A percentile compares a stretch with the other conserved stretches of the same genome.
Evolutionary conservation across 2,113 vertebrate species (phyloP).

Genomic region (Pteronura brasiliensis): DNA sequence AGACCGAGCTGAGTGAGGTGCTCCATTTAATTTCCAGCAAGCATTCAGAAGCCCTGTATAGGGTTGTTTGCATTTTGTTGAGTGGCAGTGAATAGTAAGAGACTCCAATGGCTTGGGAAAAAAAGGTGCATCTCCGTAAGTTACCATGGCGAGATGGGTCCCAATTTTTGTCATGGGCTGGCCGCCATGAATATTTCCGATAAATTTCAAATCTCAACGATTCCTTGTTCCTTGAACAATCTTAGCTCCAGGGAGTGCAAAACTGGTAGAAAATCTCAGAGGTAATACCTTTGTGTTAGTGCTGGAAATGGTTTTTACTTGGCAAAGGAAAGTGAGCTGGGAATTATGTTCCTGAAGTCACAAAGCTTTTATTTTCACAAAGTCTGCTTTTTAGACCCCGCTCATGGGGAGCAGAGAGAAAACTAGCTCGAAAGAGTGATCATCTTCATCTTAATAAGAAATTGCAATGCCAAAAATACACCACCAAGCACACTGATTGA

Average conservation of each 20-base stretch:
- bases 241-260: background rate
- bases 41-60: background rate
- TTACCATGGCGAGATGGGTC: background rate
- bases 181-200: background rate
- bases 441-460: conserved; percentile 20
- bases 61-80: background rate
- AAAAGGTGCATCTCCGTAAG: background rate
- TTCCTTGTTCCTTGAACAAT: background rate
- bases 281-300: background rate
- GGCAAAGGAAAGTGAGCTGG: background rate
- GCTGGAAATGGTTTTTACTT: background rate
- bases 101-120: background rate
- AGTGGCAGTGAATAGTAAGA: background rate
- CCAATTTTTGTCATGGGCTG: background rate
- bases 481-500: background rate
- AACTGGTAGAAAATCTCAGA: background rate
- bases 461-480: conserved; percentile 63
- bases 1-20: background rate
- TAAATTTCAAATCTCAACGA: background rate
- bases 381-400: background rate
- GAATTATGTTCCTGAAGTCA: background rate
- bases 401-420: conserved; percentile 29
- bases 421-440: background rate
- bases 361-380: background rate
- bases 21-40: background rate